Conservation (phyloP, 2,888 invertebrate species). For the Chloroclystis v-ata region DNA sequence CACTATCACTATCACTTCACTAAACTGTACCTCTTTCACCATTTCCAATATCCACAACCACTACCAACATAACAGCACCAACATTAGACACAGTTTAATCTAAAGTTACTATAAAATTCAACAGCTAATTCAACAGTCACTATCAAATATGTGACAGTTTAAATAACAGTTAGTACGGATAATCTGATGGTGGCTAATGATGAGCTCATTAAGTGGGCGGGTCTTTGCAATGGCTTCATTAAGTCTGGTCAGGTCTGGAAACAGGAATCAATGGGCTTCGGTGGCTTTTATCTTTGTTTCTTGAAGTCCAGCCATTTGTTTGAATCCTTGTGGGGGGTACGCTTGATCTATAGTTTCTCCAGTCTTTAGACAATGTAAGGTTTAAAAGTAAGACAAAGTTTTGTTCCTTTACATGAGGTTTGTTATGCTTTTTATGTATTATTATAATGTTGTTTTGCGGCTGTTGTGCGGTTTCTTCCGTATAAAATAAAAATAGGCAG, state of each 20-base stretch:
- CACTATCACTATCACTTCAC: constrained; percentile 7
- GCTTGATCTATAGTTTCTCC: not conserved
- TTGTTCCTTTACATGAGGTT: too few species aligned
- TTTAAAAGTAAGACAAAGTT: too few species aligned
- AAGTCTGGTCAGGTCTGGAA: constrained; percentile 22
- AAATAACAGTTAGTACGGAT: constrained; percentile 8
- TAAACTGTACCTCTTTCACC: constrained; percentile 7
- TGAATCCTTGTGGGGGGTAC: not conserved
- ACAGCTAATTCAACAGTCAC: too few species aligned
- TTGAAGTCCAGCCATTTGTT: constrained; percentile 3
- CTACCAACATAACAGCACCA: not conserved
- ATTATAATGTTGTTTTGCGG: too few species aligned
- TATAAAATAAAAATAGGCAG: too few species aligned
- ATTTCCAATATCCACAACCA: constrained; percentile 7
- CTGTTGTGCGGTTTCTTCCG: too few species aligned
- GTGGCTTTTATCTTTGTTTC: constrained; percentile 18
- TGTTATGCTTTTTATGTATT: too few species aligned
- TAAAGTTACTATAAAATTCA: constrained; percentile 4
- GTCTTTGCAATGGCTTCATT: constrained; percentile 36
- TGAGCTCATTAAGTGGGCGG: constrained; percentile 37
- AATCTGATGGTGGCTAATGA: constrained; percentile 34
- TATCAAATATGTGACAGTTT: too few species aligned
- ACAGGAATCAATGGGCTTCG: constrained; percentile 12
- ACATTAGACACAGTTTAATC: not conserved
- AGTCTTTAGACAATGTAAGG: too few species aligned